phyloP scores from a whole-genome alignment of 2,888 invertebrate genomes.

The Mythimna loreyi region DNA sequence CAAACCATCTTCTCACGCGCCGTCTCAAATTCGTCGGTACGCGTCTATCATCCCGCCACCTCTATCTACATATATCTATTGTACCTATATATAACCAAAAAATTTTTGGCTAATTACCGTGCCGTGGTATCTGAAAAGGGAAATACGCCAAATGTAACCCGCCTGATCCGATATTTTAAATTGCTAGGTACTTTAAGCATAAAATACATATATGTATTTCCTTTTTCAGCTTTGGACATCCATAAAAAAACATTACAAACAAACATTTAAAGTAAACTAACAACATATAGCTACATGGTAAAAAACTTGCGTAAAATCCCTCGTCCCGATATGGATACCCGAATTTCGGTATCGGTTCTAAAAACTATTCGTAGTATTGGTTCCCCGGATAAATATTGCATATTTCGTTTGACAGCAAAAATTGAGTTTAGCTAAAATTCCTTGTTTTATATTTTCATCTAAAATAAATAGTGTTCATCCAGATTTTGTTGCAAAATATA shows the following conservation, averaged over 20 bases:
- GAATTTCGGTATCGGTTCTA: conserved; percentile 12
- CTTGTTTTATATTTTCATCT: conserved; percentile 29
- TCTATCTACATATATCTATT: too few relatives aligned
- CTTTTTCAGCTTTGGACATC: neutral
- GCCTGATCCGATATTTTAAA: too few relatives aligned
- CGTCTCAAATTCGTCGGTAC: too few relatives aligned
- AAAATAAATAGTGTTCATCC: conserved; percentile 26
- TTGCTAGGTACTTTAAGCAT: neutral
- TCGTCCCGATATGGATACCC: conserved; percentile 4
- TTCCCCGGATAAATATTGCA: conserved; percentile 39
- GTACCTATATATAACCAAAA: too few relatives aligned
- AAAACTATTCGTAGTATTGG: conserved; percentile 37
- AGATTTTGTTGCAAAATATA: conserved; percentile 13
- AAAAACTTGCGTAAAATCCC: conserved; percentile 9
- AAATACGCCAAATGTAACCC: too few relatives aligned
- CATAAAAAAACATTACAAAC: too few relatives aligned
- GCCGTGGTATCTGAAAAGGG: too few relatives aligned
- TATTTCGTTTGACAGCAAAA: conserved; percentile 39
- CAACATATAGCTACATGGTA: neutral
- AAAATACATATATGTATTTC: neutral
- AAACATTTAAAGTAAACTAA: too few relatives aligned
- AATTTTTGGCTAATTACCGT: too few relatives aligned
- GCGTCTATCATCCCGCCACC: too few relatives aligned
- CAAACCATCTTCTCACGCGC: too few relatives aligned
- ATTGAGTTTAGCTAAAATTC: conserved; percentile 18